Conservation (phyloP, 2,888 invertebrate species). For the Schizaphis graminum region DNA sequence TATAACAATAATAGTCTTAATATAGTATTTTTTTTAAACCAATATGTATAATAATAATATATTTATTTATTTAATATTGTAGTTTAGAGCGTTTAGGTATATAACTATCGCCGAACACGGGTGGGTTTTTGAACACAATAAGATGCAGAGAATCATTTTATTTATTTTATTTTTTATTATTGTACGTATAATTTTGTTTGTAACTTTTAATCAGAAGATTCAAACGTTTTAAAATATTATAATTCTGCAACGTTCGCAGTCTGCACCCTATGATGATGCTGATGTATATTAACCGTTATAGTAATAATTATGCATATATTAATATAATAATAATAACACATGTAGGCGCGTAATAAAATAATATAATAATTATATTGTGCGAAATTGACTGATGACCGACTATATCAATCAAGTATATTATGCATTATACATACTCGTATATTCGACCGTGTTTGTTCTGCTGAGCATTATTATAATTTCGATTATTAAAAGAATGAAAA, state of each 20-base stretch:
- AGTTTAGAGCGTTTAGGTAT: not conserved
- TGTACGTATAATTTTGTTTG: not conserved
- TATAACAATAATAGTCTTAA: not conserved
- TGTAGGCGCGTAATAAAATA: not conserved
- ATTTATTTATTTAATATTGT: not conserved
- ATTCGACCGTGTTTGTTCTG: not conserved
- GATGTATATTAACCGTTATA: not conserved
- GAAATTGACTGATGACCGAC: not conserved
- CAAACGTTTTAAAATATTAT: not conserved
- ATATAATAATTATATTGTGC: conserved; percentile 8
- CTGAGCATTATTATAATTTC: conserved; percentile 8
- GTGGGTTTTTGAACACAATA: not conserved
- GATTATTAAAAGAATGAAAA: conserved; percentile 9
- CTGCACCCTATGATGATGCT: not conserved
- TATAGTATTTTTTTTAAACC: not conserved
- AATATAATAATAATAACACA: not conserved
- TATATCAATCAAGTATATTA: not conserved
- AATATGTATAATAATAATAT: not conserved
- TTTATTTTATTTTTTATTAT: not conserved
- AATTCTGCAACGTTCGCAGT: not conserved
- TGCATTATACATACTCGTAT: not conserved
- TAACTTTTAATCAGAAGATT: not conserved
- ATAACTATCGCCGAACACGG: not conserved
- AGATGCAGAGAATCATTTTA: not conserved
- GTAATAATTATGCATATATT: not conserved